Evolutionary conservation across 2,113 vertebrate genomes (phyloP).

Genomic region (Felis chaus): DNA sequence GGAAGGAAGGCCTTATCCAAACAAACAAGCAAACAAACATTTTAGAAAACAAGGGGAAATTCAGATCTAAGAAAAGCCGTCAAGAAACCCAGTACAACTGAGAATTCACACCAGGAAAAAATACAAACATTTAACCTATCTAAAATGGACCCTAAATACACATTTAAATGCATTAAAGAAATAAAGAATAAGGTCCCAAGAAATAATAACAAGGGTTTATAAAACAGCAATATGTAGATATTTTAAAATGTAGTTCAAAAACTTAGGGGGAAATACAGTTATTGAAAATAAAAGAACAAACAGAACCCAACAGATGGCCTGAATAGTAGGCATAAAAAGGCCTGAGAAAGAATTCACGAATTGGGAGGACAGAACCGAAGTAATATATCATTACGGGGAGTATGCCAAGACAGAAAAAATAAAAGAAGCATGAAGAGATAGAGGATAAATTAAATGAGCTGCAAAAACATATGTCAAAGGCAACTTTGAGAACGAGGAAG

Average conservation of each 20-base stretch:
- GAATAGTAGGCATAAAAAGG: neutral
- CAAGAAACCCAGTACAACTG: neutral
- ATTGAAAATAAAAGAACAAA: slow-evolving; percentile 40
- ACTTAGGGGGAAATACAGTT: neutral
- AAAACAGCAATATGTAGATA: neutral
- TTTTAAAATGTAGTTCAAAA: neutral
- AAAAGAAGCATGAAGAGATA: neutral
- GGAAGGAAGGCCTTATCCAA: neutral
- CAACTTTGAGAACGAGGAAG: neutral
- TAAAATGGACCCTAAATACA: slow-evolving; percentile 1
- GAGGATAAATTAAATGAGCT: slow-evolving; percentile 37
- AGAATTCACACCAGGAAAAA: slow-evolving; percentile 26
- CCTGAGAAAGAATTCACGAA: slow-evolving; percentile 25
- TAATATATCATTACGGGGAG: neutral
- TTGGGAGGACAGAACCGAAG: neutral
- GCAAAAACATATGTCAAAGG: neutral
- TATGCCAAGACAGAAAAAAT: neutral
- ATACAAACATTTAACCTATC: neutral
- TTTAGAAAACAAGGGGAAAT: slow-evolving; percentile 39
- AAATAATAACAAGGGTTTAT: neutral
- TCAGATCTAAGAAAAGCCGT: slow-evolving; percentile 1
- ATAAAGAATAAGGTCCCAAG: neutral
- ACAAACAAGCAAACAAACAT: neutral
- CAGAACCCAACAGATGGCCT: neutral
- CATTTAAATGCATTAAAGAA: slow-evolving; percentile 25